phyloP scores from a whole-genome alignment of 1,140 invertebrate genomes.

The Apolygus lucorum region DNA sequence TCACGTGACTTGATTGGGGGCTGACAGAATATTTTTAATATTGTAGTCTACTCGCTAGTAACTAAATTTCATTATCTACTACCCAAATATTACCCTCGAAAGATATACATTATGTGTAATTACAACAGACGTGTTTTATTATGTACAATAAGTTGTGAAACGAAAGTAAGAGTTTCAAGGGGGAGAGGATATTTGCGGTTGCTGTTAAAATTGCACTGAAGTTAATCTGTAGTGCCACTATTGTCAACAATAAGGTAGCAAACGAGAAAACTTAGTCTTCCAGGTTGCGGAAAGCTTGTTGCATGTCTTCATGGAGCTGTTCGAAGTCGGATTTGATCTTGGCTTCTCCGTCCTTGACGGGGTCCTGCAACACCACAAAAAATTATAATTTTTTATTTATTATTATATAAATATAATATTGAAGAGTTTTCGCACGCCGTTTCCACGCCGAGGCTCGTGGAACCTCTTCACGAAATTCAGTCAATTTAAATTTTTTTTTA shows the following conservation, averaged over 20 bases:
- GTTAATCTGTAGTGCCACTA: slow-evolving; percentile 12
- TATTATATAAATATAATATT: no score
- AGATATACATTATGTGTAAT: neutral
- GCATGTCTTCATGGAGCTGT: slow-evolving; percentile 88
- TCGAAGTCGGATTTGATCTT: slow-evolving; percentile 97
- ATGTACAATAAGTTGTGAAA: slow-evolving; percentile 1
- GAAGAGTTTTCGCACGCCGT: no score
- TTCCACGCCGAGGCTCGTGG: no score
- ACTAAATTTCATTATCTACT: neutral
- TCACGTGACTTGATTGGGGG: no score
- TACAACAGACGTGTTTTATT: neutral
- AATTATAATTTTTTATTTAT: no score
- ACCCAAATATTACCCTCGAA: neutral
- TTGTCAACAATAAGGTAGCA: slow-evolving; percentile 8
- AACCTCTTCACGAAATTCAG: no score
- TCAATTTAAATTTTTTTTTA: no score
- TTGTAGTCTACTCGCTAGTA: neutral
- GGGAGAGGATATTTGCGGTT: neutral
- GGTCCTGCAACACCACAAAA: slow-evolving; percentile 60
- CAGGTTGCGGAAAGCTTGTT: slow-evolving; percentile 94
- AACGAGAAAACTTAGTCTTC: slow-evolving; percentile 70
- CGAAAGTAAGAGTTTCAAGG: neutral
- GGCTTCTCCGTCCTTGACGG: slow-evolving; percentile 92
- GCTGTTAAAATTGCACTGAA: neutral
- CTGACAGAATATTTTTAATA: neutral